Conservation (phyloP, 1,140 invertebrate species). For the Brachystomella parvula region DNA sequence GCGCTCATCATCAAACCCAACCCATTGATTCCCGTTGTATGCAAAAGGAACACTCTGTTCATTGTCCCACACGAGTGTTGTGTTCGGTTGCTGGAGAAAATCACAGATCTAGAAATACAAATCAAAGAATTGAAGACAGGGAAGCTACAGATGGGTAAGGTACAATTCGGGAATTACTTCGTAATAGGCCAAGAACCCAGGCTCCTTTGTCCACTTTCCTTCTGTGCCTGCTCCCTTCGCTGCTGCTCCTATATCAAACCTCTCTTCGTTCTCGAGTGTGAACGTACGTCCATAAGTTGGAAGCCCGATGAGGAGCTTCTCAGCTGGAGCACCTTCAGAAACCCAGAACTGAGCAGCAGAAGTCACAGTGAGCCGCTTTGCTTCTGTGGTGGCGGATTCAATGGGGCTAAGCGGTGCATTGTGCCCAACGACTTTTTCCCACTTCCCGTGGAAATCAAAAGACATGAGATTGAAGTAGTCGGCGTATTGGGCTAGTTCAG, state of each 20-base stretch:
- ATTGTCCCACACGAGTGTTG: constrained; percentile 90
- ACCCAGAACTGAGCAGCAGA: constrained; percentile 87
- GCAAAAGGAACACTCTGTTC: constrained; percentile 92
- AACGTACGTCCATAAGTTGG: constrained; percentile 92
- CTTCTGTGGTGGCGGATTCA: constrained; percentile 77
- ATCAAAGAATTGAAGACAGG: constrained; percentile 7
- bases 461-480: constrained; percentile 94
- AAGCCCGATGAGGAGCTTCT: constrained; percentile 92
- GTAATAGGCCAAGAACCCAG: constrained; percentile 87
- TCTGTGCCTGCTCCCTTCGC: constrained; percentile 72
- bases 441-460: constrained; percentile 89
- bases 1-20: constrained; percentile 90
- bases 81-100: constrained; percentile 81
- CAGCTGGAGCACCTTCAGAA: constrained; percentile 84
- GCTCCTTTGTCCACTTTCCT: constrained; percentile 77
- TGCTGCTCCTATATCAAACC: constrained; percentile 86
- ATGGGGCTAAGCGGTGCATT: constrained; percentile 82
- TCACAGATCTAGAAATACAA: constrained; percentile 61
- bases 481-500: constrained; percentile 85
- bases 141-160: neutral
- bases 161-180: constrained; percentile 55
- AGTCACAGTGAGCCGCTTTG: constrained; percentile 85
- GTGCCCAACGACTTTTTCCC: constrained; percentile 85
- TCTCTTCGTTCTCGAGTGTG: constrained; percentile 75
- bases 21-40: constrained; percentile 84